Base-by-base conservation (phyloP, 2,888 invertebrate genomes). In the Diploptera punctata region DNA sequence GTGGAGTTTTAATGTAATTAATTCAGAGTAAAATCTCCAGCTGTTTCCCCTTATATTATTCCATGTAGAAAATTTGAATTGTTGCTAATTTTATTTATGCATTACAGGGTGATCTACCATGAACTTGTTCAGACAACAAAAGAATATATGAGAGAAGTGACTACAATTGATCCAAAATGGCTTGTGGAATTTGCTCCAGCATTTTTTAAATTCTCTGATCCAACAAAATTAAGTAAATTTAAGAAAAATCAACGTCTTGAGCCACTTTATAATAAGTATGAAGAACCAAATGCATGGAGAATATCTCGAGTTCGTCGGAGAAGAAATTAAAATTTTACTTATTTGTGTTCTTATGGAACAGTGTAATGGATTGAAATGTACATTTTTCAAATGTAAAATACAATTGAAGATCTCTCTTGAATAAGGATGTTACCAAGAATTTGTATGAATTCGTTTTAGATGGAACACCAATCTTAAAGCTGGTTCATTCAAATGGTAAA, bases 281-380 rank as follows among this genome's bases (percentile, higher is more conserved):
- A 99, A 83, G 99, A 99, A 82, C 96, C 98, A 0, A 99, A 99
- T 82, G 95, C 98, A 0, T 99, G 99, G 99, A 90, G 99, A 83
- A 99, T 99, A 85, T 99, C 99, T 0, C 86, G 97, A 77, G 95
- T 95, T 29, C 87, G 96, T 65, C 87, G 95, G 79, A 87, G 97
- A 80, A 87, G 96, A 78, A 97, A 97, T 88, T 97, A 91, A 85
- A 77, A 73, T 57, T n/a, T n/a, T n/a, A n/a, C n/a, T n/a, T n/a
- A n/a, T n/a, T n/a, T n/a, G n/a, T n/a, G n/a, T n/a, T n/a, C n/a
- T n/a, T n/a, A n/a, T n/a, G n/a, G n/a, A n/a, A n/a, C n/a, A n/a
- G n/a, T n/a, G n/a, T n/a, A n/a, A n/a, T n/a, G n/a, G n/a, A n/a
- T n/a, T n/a, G n/a, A n/a, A n/a, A n/a, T n/a, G n/a, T n/a, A n/a